These are phyloP conservation scores for Brachypteracias leptosomus DNA, from an alignment of 2,113 vertebrate genomes.

Conservation along the genomic window DNA sequence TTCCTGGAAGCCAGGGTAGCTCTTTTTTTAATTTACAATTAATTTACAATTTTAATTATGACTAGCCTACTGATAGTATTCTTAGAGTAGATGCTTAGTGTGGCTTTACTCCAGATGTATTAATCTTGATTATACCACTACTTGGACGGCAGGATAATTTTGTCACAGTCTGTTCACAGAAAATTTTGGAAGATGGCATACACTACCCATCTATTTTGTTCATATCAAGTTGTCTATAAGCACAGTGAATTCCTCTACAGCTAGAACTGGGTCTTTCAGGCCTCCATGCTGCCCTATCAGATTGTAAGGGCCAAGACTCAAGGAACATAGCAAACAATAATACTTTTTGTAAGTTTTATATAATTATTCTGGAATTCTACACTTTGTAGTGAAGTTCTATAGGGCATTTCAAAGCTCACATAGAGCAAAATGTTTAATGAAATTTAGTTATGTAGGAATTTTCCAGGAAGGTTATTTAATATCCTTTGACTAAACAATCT, in stretches of 20 bases:
- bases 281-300: neutral
- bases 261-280: neutral
- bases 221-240: neutral
- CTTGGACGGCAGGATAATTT: neutral
- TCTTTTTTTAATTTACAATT: neutral
- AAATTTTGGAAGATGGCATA: neutral
- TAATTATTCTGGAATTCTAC: neutral
- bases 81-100: neutral
- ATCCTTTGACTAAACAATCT: neutral
- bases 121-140: neutral
- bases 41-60: too few relatives aligned
- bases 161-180: neutral
- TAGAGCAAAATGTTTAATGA: neutral
- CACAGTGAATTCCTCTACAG: neutral
- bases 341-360: neutral
- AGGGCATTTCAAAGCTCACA: neutral
- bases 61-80: neutral
- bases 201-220: neutral
- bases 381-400: neutral
- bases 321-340: neutral
- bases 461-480: neutral
- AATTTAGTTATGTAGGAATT: neutral
- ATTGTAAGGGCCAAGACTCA: neutral
- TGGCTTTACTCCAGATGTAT: neutral
- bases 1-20: neutral